Conservation (phyloP, 2,888 invertebrate species). For the Harpalus rufipes region DNA sequence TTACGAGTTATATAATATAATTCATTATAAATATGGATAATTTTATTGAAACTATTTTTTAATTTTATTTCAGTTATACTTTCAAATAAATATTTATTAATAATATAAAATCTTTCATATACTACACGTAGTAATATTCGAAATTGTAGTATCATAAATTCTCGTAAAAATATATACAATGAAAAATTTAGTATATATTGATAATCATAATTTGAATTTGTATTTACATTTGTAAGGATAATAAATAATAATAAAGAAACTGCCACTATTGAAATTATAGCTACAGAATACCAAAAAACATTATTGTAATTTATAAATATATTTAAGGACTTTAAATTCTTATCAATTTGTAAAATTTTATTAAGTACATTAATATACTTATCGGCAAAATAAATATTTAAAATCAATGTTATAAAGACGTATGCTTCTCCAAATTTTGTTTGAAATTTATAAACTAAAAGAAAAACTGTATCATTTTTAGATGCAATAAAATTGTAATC, state of each 20-base stretch:
- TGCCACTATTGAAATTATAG: background rate
- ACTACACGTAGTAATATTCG: background rate
- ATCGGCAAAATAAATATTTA: slow-evolving; percentile 10
- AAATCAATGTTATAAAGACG: background rate
- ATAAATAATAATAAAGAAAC: background rate
- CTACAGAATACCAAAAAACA: background rate
- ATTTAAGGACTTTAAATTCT: background rate
- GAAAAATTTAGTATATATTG: background rate
- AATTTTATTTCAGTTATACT: background rate
- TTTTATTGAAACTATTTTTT: background rate
- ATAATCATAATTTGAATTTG: background rate
- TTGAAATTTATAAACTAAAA: slow-evolving; percentile 3
- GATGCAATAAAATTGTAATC: slow-evolving; percentile 21
- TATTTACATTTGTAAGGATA: background rate
- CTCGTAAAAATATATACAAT: background rate
- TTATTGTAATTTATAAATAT: slow-evolving; percentile 33
- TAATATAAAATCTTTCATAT: slow-evolving; percentile 1
- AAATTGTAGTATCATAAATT: slow-evolving; percentile 1
- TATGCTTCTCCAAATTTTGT: slow-evolving; percentile 1
- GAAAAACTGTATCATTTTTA: background rate
- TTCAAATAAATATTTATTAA: background rate
- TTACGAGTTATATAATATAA: background rate
- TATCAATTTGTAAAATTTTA: slow-evolving; percentile 9
- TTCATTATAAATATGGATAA: background rate
- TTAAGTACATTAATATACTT: slow-evolving; percentile 13